Evolutionary conservation across 2,797 vertebrate species (phyloP), one percentile per base, ranked within the genome.

Genomic region (Mus minutoides): DNA sequence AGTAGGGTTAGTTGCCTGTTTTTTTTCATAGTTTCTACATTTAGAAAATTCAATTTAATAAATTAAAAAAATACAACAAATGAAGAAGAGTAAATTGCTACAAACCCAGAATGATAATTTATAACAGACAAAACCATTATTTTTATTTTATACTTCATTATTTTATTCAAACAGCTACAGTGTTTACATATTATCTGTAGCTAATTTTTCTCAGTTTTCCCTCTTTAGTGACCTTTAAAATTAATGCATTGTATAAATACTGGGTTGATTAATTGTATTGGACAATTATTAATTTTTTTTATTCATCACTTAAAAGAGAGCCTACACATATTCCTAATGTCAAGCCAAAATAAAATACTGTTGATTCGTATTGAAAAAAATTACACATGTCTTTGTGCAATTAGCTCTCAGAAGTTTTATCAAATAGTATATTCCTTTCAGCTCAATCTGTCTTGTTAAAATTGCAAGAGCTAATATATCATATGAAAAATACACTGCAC

Each of bases 361-460:
- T 58, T 49, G 29, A 78, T 69, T 82, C 73, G 3, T n/a, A 60
- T 56, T 60, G 3, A 84, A 85, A 94, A 86, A 76, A 93, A 71
- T 46, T 77, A 31, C 73, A 22, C 71, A 31, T 60, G 85, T 54
- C 22, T 92, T 87, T 69, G 7, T 90, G 12, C 40, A 43, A n/a
- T 94, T 69, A 78, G 24, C 29, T 95, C 56, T 89, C 58, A 2
- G 24, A 92, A 90, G 17, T 94, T 95, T 96, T 46, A 76, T 79
- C 73, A 90, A 92, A 85, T 52, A 40, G 1, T 88, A 6, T 86
- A 10, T 14, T 69, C 9, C 82, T 95, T 77, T 91, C 7, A 89
- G 29, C 1, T 86, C 43, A 96, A 64, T 94, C 92, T 96, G 21
- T 94, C 75, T 93, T 88, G 6, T 88, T 96, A 94, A 92, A 96